Percentiles rank a stretch among this genome's conserved stretches.
phyloP scores from a whole-genome alignment of 2,113 vertebrate species.

The Girardinichthys multiradiatus region DNA sequence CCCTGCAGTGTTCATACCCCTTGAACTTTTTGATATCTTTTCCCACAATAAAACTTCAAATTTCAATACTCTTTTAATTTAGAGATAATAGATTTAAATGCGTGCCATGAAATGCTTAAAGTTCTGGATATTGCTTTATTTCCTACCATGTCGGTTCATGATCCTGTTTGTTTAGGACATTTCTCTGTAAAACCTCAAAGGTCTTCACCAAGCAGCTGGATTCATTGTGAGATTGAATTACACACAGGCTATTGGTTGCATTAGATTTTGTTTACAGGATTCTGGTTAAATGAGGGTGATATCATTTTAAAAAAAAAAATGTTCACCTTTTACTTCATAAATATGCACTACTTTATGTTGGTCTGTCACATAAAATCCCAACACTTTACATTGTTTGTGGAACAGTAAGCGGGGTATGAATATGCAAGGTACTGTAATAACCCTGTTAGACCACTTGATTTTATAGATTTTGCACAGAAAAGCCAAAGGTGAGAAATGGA shows the following conservation, averaged over 20 bases:
- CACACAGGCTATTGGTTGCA: not conserved
- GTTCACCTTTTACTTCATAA: too few species aligned
- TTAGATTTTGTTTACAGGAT: not conserved
- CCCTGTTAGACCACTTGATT: too few species aligned
- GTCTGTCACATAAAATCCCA: not conserved
- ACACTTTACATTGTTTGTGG: not conserved
- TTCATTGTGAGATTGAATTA: not conserved
- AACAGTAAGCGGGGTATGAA: not conserved
- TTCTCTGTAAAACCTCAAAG: not conserved
- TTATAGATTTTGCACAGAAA: slow-evolving; percentile 58
- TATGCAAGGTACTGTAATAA: not conserved
- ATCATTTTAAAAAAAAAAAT: too few species aligned
- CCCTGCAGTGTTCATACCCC: slow-evolving; percentile 1
- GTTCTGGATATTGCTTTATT: too few species aligned
- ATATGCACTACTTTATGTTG: too few species aligned
- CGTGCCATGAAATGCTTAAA: not conserved
- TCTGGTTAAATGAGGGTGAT: not conserved
- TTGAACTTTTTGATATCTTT: not conserved
- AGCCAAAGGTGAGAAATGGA: slow-evolving; percentile 52
- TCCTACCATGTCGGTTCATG: too few species aligned
- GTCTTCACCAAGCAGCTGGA: not conserved
- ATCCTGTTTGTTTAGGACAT: not conserved
- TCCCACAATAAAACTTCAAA: not conserved
- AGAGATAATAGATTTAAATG: not conserved
- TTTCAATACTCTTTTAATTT: not conserved